phyloP scores from a whole-genome alignment of 2,888 invertebrate genomes.

The Auanema freiburgensis region DNA sequence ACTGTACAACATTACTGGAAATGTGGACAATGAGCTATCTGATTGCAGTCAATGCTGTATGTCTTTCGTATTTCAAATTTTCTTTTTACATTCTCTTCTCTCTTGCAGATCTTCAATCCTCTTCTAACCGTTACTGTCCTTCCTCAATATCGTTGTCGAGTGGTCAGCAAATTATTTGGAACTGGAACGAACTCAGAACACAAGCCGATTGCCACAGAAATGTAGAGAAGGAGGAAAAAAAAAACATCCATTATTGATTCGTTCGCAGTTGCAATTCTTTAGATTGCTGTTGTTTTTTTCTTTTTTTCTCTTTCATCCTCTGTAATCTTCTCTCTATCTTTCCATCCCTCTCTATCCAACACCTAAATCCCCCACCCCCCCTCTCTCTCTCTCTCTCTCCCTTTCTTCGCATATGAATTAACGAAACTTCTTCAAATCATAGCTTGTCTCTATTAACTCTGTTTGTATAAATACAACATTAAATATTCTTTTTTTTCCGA shows the following conservation, averaged over 20 bases:
- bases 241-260: no score
- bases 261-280: no score
- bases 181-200: conserved; percentile 9
- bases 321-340: no score
- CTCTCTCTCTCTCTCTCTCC: background rate
- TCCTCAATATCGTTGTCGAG: conserved; percentile 56
- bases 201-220: conserved; percentile 14
- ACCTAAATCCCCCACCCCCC: no score
- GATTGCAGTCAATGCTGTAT: conserved; percentile 60
- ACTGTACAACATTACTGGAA: conserved; percentile 47
- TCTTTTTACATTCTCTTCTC: background rate
- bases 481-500: no score
- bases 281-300: background rate
- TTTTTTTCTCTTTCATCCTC: background rate
- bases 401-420: conserved; percentile 5
- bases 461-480: no score
- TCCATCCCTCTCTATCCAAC: background rate
- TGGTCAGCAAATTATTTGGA: conserved; percentile 28
- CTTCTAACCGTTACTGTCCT: conserved; percentile 61
- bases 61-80: conserved; percentile 11
- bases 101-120: conserved; percentile 61
- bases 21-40: conserved; percentile 33
- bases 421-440: background rate
- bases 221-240: background rate
- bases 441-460: no score